Evolutionary conservation across 2,797 vertebrate genomes (phyloP).

Genomic region (Rhincodon typus): DNA sequence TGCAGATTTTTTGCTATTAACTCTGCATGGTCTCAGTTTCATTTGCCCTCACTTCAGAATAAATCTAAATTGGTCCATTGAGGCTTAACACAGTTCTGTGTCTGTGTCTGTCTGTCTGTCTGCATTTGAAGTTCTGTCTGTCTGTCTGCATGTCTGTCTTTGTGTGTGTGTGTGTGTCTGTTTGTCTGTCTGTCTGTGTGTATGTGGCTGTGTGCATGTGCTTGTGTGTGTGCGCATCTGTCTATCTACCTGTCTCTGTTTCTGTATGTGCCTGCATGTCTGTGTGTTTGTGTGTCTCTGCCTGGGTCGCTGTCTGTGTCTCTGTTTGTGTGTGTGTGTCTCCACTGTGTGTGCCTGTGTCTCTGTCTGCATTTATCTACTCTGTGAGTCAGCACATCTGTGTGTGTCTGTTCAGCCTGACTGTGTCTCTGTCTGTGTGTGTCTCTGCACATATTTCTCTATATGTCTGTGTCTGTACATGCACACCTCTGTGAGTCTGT

Average conservation of each 20-base stretch:
- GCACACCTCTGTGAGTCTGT: background rate
- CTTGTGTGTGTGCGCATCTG: background rate
- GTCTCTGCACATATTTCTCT: background rate
- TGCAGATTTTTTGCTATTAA: background rate
- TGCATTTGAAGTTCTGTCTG: background rate
- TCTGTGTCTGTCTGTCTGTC: too few species aligned
- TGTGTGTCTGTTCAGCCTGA: background rate
- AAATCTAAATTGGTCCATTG: background rate
- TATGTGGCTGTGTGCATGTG: background rate
- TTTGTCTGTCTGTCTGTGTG: background rate
- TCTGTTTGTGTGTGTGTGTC: too few species aligned
- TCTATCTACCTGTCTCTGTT: too few species aligned
- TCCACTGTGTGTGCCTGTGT: too few species aligned
- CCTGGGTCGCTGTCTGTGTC: background rate
- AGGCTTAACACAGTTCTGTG: background rate
- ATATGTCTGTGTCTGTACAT: background rate
- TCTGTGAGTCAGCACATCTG: background rate
- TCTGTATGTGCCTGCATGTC: too few species aligned
- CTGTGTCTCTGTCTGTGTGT: background rate
- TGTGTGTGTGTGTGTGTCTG: background rate
- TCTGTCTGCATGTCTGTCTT: background rate
- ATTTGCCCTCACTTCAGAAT: background rate
- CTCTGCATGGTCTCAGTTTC: background rate
- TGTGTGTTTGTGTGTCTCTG: background rate
- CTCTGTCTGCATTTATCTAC: background rate